A percentile compares a stretch with the other conserved stretches of the same genome.
phyloP scores from a whole-genome alignment of 2,888 invertebrate species.

The Amaurobius ferox region DNA sequence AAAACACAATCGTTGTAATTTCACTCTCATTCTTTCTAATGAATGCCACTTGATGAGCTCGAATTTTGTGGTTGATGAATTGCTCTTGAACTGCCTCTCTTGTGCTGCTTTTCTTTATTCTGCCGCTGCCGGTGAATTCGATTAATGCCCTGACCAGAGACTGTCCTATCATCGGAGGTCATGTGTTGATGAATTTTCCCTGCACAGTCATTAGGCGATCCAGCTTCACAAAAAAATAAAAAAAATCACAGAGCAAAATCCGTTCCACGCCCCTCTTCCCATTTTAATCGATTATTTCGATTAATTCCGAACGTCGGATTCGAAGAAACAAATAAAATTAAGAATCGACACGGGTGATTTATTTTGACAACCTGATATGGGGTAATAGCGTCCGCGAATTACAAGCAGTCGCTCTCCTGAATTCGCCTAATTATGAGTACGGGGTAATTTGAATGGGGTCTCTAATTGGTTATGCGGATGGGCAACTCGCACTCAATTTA shows the following conservation, averaged over 20 bases:
- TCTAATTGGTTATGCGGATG: slow-evolving; percentile 2
- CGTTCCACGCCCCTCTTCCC: neutral
- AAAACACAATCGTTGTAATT: neutral
- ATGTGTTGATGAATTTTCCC: neutral
- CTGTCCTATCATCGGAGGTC: neutral
- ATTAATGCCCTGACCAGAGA: neutral
- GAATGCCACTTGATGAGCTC: neutral
- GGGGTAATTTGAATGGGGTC: slow-evolving; percentile 23
- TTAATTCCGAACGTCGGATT: slow-evolving; percentile 20
- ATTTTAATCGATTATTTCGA: slow-evolving; percentile 52
- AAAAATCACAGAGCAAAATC: neutral
- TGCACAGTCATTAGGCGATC: neutral
- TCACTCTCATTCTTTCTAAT: neutral
- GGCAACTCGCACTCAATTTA: slow-evolving; percentile 8
- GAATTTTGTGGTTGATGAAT: neutral
- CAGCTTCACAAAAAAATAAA: neutral
- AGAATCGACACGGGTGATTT: slow-evolving; percentile 27
- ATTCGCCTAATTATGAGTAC: slow-evolving; percentile 14
- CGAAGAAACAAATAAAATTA: neutral
- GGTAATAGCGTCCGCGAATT: slow-evolving; percentile 34
- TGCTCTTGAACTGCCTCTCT: neutral
- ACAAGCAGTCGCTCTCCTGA: neutral
- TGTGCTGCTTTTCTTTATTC: neutral
- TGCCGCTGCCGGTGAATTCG: neutral
- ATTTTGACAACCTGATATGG: slow-evolving; percentile 52